Percentiles rank a stretch among this genome's conserved stretches.
These are phyloP conservation scores for Pelochelys cantorii DNA, from an alignment of 2,797 vertebrate genomes.

Conservation along the genomic window DNA sequence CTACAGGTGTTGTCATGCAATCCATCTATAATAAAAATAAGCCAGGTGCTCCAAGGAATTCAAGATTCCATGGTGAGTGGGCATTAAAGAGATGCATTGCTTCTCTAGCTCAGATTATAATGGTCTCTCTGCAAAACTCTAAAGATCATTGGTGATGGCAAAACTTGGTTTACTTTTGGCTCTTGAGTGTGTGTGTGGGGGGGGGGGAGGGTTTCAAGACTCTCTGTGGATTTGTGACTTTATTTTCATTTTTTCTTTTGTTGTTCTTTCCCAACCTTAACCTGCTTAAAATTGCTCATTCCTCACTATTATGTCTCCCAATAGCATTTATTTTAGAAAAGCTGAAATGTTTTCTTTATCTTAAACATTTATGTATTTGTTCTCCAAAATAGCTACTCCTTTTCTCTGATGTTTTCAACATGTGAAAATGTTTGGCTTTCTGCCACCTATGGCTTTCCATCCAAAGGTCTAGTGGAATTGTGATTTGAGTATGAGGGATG, in stretches of 20 bases:
- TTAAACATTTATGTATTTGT: background rate
- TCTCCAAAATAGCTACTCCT: accelerated
- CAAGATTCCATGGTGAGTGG: background rate
- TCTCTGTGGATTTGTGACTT: background rate
- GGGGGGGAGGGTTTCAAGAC: accelerated
- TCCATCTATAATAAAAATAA: background rate
- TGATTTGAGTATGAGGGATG: conserved; percentile 47
- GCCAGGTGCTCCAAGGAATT: background rate
- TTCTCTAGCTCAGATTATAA: background rate
- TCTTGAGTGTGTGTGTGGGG: background rate
- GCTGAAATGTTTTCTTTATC: background rate
- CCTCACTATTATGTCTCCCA: background rate
- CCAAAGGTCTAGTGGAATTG: background rate
- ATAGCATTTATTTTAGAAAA: conserved; percentile 4
- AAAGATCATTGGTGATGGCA: background rate
- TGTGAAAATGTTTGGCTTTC: conserved; percentile 65
- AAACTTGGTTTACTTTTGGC: background rate
- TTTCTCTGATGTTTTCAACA: background rate
- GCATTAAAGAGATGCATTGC: background rate
- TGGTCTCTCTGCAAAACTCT: background rate
- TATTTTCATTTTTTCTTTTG: background rate
- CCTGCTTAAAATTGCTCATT: background rate
- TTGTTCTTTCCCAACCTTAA: background rate
- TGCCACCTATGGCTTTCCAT: background rate
- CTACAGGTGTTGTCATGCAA: background rate